These are phyloP conservation scores for Coregonus clupeaformis DNA, from an alignment of 2,113 vertebrate species.

Conservation along the genomic window DNA sequence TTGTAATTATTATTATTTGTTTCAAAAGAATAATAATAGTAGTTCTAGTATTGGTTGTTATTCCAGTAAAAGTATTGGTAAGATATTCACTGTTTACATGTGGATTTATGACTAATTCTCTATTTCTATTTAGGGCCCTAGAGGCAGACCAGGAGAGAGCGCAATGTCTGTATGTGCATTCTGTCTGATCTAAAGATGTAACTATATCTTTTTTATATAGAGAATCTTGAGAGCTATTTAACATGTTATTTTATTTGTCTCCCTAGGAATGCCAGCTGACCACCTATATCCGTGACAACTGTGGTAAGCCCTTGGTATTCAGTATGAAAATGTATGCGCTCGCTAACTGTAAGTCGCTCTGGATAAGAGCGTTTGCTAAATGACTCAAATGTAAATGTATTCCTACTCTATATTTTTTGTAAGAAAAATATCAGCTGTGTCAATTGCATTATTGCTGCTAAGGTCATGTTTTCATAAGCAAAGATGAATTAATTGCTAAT, in stretches of 20 bases:
- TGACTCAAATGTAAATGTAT: too few relatives aligned
- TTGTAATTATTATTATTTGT: not conserved
- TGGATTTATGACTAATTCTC: not conserved
- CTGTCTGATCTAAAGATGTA: too few relatives aligned
- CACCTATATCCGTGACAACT: slow-evolving; percentile 78
- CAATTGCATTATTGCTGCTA: not conserved
- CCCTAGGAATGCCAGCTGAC: slow-evolving; percentile 84
- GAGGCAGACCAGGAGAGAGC: slow-evolving; percentile 68
- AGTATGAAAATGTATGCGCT: too few relatives aligned
- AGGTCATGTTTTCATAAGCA: not conserved
- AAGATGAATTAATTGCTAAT: not conserved
- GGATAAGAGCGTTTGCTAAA: too few relatives aligned
- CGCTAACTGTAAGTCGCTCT: too few relatives aligned
- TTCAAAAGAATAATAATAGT: not conserved
- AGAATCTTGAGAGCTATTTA: not conserved
- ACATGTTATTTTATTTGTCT: slow-evolving; percentile 14
- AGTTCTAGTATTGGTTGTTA: too few relatives aligned
- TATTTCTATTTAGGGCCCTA: slow-evolving; percentile 73
- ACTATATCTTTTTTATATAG: not conserved
- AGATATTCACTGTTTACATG: too few relatives aligned
- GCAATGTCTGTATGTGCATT: slow-evolving; percentile 73
- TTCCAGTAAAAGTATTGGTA: too few relatives aligned
- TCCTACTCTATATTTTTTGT: not conserved
- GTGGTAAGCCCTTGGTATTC: slow-evolving; percentile 68
- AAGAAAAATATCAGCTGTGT: not conserved